Evolutionary conservation across 2,888 invertebrate genomes (phyloP).

Genomic region (Caenorhabditis sp.): DNA sequence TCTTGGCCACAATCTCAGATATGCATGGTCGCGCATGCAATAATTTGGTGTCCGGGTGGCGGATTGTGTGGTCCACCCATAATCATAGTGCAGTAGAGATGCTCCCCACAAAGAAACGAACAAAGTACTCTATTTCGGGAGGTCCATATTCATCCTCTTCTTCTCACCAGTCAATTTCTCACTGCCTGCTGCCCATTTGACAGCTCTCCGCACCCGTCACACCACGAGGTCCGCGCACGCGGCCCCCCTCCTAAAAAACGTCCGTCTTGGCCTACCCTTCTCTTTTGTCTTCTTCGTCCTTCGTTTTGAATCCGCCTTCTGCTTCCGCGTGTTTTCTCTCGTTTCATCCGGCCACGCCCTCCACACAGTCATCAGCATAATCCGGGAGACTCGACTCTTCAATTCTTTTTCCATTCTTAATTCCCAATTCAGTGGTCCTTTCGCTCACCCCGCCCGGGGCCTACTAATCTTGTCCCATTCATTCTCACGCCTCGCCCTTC

Average conservation of each 20-base stretch:
- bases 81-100: slow-evolving; percentile 2
- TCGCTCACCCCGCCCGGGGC: neutral
- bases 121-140: too few species aligned
- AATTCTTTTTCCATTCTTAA: slow-evolving; percentile 9
- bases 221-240: slow-evolving; percentile 8
- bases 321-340: slow-evolving; percentile 11
- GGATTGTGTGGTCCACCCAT: neutral
- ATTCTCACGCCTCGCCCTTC: slow-evolving; percentile 37
- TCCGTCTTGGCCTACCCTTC: slow-evolving; percentile 1
- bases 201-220: slow-evolving; percentile 33
- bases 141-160: too few species aligned
- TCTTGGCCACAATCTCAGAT: slow-evolving; percentile 11
- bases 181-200: slow-evolving; percentile 25
- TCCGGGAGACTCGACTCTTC: slow-evolving; percentile 5
- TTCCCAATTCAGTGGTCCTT: slow-evolving; percentile 18
- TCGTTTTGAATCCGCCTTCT: neutral
- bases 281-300: slow-evolving; percentile 1
- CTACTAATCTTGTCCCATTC: slow-evolving; percentile 42
- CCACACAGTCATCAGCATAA: neutral
- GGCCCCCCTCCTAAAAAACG: slow-evolving; percentile 13
- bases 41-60: slow-evolving; percentile 3
- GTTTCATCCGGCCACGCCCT: too few species aligned
- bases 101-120: neutral
- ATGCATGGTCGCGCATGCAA: slow-evolving; percentile 19
- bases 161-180: slow-evolving; percentile 23